These are phyloP conservation scores for Amblyjoppa proteus DNA, from an alignment of 2,888 invertebrate species.

Conservation along the genomic window DNA sequence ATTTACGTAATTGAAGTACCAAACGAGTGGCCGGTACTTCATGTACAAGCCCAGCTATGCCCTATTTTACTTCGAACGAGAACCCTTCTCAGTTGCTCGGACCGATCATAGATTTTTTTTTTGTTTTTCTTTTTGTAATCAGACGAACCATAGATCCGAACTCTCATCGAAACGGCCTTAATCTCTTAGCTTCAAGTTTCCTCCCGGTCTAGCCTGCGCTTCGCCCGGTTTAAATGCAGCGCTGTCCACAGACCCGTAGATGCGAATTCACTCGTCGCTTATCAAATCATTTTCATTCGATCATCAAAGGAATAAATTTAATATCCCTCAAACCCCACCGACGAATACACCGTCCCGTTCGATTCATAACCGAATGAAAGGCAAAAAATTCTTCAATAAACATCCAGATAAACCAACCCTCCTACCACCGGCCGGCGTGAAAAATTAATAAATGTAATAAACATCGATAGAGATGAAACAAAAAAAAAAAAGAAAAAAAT, in stretches of 20 bases:
- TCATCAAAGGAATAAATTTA: slow-evolving; percentile 33
- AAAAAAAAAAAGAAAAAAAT: slow-evolving; percentile 10
- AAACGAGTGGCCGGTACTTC: not conserved
- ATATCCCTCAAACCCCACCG: not conserved
- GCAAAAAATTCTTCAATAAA: not conserved
- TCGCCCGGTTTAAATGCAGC: too few species aligned
- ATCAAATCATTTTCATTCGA: slow-evolving; percentile 27
- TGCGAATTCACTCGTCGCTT: slow-evolving; percentile 14
- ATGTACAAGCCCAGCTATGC: too few species aligned
- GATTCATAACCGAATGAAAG: slow-evolving; percentile 7
- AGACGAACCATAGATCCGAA: too few species aligned
- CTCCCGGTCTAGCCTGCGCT: too few species aligned
- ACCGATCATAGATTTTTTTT: too few species aligned
- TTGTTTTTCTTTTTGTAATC: too few species aligned
- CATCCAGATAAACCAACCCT: not conserved
- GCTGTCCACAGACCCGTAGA: too few species aligned
- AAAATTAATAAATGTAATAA: not conserved
- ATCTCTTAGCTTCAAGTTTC: too few species aligned
- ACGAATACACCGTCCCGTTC: not conserved
- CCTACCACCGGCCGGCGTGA: too few species aligned
- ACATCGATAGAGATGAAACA: not conserved
- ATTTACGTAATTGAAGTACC: not conserved
- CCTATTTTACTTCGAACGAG: too few species aligned
- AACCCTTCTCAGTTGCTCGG: too few species aligned
- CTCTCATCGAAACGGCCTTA: too few species aligned